These are phyloP conservation scores for Pseudorasbora parva DNA, from an alignment of 2,113 vertebrate genomes.

Conservation along the genomic window DNA sequence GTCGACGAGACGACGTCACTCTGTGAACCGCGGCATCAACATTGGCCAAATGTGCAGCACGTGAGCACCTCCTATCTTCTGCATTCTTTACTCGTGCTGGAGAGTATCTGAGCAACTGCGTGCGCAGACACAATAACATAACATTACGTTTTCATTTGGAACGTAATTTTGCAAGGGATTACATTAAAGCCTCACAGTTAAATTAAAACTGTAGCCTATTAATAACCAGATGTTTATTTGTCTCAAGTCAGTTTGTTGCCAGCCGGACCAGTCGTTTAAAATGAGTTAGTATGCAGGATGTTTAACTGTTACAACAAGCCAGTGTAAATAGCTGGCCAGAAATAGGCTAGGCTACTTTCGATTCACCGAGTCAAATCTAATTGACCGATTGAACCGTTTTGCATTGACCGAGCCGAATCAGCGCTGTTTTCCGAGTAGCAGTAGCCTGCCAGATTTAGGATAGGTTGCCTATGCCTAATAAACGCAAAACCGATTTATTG, in stretches of 20 bases:
- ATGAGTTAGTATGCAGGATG: neutral
- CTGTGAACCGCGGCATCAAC: slow-evolving; percentile 9
- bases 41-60: slow-evolving; percentile 49
- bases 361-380: too few relatives aligned
- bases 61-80: slow-evolving; percentile 49
- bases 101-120: slow-evolving; percentile 8
- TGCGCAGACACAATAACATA: neutral
- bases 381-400: too few relatives aligned
- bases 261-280: neutral
- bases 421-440: too few relatives aligned
- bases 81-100: slow-evolving; percentile 45
- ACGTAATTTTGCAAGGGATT: neutral
- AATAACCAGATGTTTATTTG: neutral
- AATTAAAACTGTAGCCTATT: neutral
- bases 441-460: too few relatives aligned
- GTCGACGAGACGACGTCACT: slow-evolving; percentile 47
- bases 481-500: too few relatives aligned
- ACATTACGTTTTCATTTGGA: neutral
- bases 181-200: neutral
- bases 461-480: too few relatives aligned
- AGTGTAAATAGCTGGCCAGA: too few relatives aligned
- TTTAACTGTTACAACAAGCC: neutral
- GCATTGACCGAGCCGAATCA: too few relatives aligned
- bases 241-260: neutral
- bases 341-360: too few relatives aligned